Conservation (phyloP, 2,888 invertebrate species). For the Ichneumoninae sp. region DNA sequence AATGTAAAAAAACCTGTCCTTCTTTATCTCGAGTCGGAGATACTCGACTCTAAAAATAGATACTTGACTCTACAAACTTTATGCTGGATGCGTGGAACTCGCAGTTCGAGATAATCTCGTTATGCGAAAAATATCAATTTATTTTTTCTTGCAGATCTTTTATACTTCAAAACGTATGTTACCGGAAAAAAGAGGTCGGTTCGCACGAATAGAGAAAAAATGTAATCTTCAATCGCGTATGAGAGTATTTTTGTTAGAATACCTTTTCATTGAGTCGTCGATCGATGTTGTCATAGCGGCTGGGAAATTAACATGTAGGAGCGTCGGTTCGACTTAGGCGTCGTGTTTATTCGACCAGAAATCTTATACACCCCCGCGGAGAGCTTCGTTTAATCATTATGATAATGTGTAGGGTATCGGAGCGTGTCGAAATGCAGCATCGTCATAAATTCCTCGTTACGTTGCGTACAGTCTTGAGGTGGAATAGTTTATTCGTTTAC, state of each 20-base stretch:
- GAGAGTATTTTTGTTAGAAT: not conserved
- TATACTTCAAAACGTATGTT: not conserved
- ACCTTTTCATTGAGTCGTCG: not conserved
- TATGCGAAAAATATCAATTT: not conserved
- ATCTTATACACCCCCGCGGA: conserved; percentile 6
- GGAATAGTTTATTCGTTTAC: conserved; percentile 71
- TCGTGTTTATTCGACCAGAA: conserved; percentile 43
- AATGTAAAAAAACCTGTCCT: not conserved
- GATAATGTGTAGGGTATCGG: conserved; percentile 32
- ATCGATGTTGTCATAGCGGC: conserved; percentile 27
- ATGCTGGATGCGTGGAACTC: not conserved
- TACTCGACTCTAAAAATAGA: not conserved
- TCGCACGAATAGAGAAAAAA: not conserved
- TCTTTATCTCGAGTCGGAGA: not conserved
- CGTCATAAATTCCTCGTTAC: conserved; percentile 11
- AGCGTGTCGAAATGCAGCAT: conserved; percentile 8
- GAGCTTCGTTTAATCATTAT: conserved; percentile 32
- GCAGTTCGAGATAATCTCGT: not conserved
- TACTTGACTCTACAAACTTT: not conserved
- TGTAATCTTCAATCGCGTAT: not conserved
- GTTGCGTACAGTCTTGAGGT: conserved; percentile 41
- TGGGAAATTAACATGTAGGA: not conserved
- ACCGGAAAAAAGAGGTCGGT: not conserved
- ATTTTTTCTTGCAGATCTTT: not conserved
- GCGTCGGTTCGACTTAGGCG: conserved; percentile 34